phyloP scores from a whole-genome alignment of 2,797 vertebrate species.

The Xiphorhynchus erythropygius region DNA sequence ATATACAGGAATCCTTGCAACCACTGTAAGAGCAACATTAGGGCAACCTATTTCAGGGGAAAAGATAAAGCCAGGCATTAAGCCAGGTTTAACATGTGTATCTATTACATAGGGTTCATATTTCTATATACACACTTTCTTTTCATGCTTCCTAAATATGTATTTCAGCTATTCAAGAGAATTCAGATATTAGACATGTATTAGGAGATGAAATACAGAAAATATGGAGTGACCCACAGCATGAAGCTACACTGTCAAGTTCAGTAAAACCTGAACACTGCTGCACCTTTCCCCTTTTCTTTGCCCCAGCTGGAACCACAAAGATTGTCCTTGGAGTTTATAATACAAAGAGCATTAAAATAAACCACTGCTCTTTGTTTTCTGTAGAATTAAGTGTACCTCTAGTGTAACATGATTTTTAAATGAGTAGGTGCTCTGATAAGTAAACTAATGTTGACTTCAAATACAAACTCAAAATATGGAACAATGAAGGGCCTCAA shows the following conservation, averaged over 20 bases:
- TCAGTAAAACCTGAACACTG: constrained; percentile 35
- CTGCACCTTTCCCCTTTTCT: neutral
- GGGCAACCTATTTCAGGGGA: neutral
- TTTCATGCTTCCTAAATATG: neutral
- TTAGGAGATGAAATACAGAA: neutral
- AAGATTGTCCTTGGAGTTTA: constrained; percentile 40
- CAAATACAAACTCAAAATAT: neutral
- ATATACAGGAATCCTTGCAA: neutral
- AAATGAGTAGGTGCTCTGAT: neutral
- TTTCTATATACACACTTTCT: neutral
- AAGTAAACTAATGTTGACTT: neutral
- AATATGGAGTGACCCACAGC: constrained; percentile 14
- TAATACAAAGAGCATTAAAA: constrained; percentile 56
- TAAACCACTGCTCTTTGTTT: constrained; percentile 1
- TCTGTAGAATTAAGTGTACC: constrained; percentile 18
- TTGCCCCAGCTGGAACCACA: constrained; percentile 27
- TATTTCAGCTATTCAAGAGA: constrained; percentile 14
- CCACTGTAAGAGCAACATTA: neutral
- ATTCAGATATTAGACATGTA: neutral
- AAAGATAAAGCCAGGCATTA: neutral
- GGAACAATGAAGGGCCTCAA: neutral
- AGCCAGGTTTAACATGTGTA: neutral
- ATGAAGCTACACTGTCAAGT: constrained; percentile 25
- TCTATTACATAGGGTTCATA: neutral
- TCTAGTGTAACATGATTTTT: neutral